phyloP scores from a whole-genome alignment of 2,888 invertebrate genomes.

The Cremastinae sp. region DNA sequence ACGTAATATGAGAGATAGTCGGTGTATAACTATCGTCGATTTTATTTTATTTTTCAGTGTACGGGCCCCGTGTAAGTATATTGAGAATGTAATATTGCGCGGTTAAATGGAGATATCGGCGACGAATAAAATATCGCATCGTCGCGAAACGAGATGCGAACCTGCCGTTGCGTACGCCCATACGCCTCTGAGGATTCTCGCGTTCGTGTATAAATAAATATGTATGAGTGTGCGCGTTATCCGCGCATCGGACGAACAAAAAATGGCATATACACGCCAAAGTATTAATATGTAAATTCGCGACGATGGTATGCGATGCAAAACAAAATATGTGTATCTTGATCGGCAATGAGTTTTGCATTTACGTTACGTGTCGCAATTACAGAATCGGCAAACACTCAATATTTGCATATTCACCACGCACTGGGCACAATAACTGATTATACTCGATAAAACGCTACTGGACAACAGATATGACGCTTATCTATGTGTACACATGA shows the following conservation, averaged over 20 bases:
- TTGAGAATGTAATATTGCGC: too few relatives aligned
- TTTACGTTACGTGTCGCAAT: conserved; percentile 65
- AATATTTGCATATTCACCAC: conserved; percentile 62
- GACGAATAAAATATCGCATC: conserved; percentile 1
- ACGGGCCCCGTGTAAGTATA: too few relatives aligned
- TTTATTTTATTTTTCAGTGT: too few relatives aligned
- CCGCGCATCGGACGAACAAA: conserved; percentile 10
- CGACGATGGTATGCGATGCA: conserved; percentile 58
- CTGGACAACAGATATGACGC: conserved; percentile 33
- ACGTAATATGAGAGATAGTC: too few relatives aligned
- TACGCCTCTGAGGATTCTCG: neutral
- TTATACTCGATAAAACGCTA: conserved; percentile 59
- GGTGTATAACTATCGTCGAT: too few relatives aligned
- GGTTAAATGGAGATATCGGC: too few relatives aligned
- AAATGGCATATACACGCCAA: conserved; percentile 37
- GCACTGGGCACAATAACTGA: conserved; percentile 63
- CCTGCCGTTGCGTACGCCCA: conserved; percentile 3
- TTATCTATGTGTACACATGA: conserved; percentile 20
- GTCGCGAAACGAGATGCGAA: neutral
- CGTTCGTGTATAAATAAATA: conserved; percentile 9
- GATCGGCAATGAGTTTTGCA: conserved; percentile 61
- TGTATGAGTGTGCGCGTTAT: conserved; percentile 1
- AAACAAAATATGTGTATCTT: conserved; percentile 61
- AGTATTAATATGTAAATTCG: conserved; percentile 61
- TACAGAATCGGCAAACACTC: conserved; percentile 61